Evolutionary conservation across 2,797 vertebrate genomes (phyloP), one percentile per base, ranked within the genome.

Genomic region (Carcharodon carcharias): DNA sequence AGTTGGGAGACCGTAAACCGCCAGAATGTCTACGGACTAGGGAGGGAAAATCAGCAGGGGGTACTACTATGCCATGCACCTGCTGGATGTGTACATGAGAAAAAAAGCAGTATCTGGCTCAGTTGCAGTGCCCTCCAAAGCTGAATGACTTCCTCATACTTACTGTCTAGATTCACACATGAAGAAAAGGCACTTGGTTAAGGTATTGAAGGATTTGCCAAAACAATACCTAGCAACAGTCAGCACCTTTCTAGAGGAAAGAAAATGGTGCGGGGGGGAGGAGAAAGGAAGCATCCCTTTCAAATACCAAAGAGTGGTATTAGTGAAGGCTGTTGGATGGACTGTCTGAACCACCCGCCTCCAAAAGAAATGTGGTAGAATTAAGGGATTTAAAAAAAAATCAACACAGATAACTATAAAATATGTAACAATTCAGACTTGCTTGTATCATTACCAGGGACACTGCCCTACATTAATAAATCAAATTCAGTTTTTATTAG

Each of bases 401-500:
- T 16, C 7, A 0, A 50, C 82, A 85, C 21, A 50, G 40, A 82
- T 21, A 45, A 18, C 40, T 45, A 35, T 85, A 50, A 9, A 85
- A 67, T 26, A 93, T 65, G 40, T 45, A 93, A 65, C n/a, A 93
- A 45, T 45, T 67, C 2, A n/a, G 35, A 35, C 21, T n/a, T 26
- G 91, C 63, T 21, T 93, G n/a, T 26, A 50, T 50, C n/a, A 65
- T 93, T 67, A 67, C 23, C n/a, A 67, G n/a, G 40, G 63, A 8
- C 63, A 45, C 23, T 93, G 61, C 63, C 63, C n/a, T 12, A 93
- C 21, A 65, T 65, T 61, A 92, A 92, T 92, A 56, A 89, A 89
- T 58, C 54, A 89, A 89, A 89, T 89, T 91, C 88, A 67, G 91
- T 67, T 93, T 93, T 93, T 65, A 45, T 45, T n/a, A 8, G 31